These are phyloP conservation scores for Synchiropus splendidus DNA, from an alignment of 2,113 vertebrate species.

Conservation along the genomic window DNA sequence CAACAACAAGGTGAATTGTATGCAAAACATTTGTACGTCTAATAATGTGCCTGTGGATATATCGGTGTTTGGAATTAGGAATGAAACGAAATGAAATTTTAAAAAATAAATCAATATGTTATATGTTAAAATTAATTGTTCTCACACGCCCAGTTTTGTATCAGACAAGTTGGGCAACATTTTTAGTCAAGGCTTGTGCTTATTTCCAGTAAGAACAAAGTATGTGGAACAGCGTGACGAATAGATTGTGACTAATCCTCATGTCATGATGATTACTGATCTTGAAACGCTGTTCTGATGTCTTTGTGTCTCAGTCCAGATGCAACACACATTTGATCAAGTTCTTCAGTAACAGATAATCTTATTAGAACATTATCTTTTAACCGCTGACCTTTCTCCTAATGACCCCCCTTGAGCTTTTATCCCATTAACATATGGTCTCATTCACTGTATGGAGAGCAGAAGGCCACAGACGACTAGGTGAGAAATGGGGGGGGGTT, in stretches of 20 bases:
- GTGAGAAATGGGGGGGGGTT: background rate
- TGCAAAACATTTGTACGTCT: too few relatives aligned
- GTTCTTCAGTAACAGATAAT: too few relatives aligned
- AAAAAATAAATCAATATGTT: too few relatives aligned
- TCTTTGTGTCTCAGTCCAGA: too few relatives aligned
- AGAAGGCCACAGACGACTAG: conserved; percentile 1
- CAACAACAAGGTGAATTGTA: too few relatives aligned
- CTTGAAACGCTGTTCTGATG: too few relatives aligned
- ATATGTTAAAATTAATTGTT: background rate
- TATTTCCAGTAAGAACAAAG: background rate
- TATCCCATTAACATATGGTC: conserved; percentile 33
- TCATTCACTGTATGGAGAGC: conserved; percentile 1
- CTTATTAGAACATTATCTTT: too few relatives aligned
- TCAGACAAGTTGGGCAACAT: conserved; percentile 22
- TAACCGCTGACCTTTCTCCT: conserved; percentile 21
- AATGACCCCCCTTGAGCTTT: conserved; percentile 13
- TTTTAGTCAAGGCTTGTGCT: conserved; percentile 6
- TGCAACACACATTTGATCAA: too few relatives aligned
- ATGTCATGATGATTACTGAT: too few relatives aligned
- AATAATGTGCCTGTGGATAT: too few relatives aligned
- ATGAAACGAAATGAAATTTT: too few relatives aligned
- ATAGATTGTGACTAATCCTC: conserved; percentile 1
- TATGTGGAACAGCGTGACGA: conserved; percentile 1
- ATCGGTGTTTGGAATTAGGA: too few relatives aligned
- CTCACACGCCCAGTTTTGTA: background rate